Evolutionary conservation across 2,113 vertebrate species (phyloP), one percentile per base, ranked within the genome.

Genomic region (Entomyzon cyanotis): DNA sequence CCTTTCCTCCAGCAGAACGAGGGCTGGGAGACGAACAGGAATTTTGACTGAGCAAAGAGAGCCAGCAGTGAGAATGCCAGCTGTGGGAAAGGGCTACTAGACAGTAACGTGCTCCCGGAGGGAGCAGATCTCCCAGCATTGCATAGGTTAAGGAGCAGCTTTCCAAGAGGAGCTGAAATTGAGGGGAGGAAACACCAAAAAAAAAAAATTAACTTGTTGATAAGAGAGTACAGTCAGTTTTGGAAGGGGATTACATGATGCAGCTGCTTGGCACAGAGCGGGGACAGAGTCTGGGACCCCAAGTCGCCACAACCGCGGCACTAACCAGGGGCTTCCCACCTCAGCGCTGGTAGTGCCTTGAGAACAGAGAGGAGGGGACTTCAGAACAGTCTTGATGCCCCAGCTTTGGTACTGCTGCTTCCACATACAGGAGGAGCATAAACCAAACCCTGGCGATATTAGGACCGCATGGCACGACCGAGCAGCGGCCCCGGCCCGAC

Each of bases 241-340:
- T 64, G 58, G 46, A 50, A 74, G 7, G n/a, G 47, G 42, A 35
- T 63, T 52, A 24, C 17, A 5, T 5, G 47, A 52, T 31, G 53
- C 30, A 30, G 79, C 24, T 69, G 24, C 75, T 47, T 28, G 37
- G 52, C 62, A 67, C 24, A 5, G 19, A 12, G 18, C 1, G 7
- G 27, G 69, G 11, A 15, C 6, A 5, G 18, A 23, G 37, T 21
- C 41, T 20, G 70, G 59, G 39, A 31, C 39, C 12, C 9, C 63
- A 28, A 24, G 44, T 35, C 24, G 3, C 58, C 27, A 46, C 41
- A 44, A 0, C 5, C 4, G 64, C 3, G 68, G 22, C 23, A 6
- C 7, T 13, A 49, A 30, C 2, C n/a, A 7, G 10, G 1, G 13
- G 1, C 12, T 17, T 21, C 76, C 39, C 44, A 14, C 18, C 0